phyloP scores from a whole-genome alignment of 2,888 invertebrate genomes.

The Agapetus fuscipes region DNA sequence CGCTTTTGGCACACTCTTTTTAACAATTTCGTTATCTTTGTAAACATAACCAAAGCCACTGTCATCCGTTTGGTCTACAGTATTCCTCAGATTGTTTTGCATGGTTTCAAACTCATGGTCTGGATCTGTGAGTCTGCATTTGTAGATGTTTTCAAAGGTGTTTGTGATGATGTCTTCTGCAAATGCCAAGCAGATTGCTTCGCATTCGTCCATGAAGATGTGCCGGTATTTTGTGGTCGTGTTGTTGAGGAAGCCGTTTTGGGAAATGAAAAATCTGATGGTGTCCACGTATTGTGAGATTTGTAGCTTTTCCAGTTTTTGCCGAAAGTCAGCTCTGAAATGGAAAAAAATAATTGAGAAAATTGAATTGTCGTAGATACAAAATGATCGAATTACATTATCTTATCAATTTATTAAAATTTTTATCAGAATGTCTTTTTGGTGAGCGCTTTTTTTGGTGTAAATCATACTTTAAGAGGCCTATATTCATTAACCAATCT shows the following conservation, averaged over 20 bases:
- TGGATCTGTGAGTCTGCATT: constrained; percentile 23
- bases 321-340: constrained; percentile 11
- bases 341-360: not conserved
- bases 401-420: too few relatives aligned
- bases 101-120: constrained; percentile 6
- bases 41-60: constrained; percentile 6
- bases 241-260: constrained; percentile 25
- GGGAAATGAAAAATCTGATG: constrained; percentile 27
- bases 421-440: too few relatives aligned
- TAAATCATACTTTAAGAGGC: too few relatives aligned
- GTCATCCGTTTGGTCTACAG: constrained; percentile 9
- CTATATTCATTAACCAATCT: too few relatives aligned
- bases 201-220: constrained; percentile 32
- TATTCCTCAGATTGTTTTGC: constrained; percentile 10
- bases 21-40: constrained; percentile 14
- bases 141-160: constrained; percentile 27
- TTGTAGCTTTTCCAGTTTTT: constrained; percentile 9
- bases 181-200: constrained; percentile 30
- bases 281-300: constrained; percentile 24
- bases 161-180: constrained; percentile 25
- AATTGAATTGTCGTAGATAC: not conserved
- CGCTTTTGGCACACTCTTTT: too few relatives aligned
- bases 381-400: too few relatives aligned
- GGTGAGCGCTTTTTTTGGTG: too few relatives aligned
- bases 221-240: constrained; percentile 28